A percentile compares a stretch with the other conserved stretches of the same genome.
These are phyloP conservation scores for Fistularia commersonii DNA, from an alignment of 2,797 vertebrate species.

Conservation along the genomic window DNA sequence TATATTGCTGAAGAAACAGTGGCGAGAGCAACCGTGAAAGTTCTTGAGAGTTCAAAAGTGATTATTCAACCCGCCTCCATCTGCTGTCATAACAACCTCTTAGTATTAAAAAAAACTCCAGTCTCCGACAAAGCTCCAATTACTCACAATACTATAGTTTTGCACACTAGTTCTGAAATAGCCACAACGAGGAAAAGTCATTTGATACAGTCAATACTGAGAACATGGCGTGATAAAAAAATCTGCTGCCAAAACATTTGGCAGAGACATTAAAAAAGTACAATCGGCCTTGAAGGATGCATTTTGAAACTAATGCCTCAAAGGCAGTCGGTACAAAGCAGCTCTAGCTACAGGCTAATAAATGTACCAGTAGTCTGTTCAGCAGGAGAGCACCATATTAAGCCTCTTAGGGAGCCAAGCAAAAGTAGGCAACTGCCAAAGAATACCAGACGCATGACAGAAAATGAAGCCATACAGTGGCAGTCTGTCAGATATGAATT, in stretches of 20 bases:
- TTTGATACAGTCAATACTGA: constrained; percentile 1
- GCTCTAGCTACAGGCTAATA: constrained; percentile 24
- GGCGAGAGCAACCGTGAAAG: too few relatives aligned
- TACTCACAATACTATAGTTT: constrained; percentile 19
- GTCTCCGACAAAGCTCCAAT: constrained; percentile 10
- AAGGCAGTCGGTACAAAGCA: constrained; percentile 27
- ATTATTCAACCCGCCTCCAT: constrained; percentile 37
- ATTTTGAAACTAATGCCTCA: constrained; percentile 23
- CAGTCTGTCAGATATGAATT: constrained; percentile 47
- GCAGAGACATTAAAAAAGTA: constrained; percentile 13
- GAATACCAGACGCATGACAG: constrained; percentile 46
- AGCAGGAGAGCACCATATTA: constrained; percentile 24
- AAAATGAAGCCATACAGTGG: constrained; percentile 40
- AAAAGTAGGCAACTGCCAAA: constrained; percentile 36
- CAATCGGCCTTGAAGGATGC: constrained; percentile 26
- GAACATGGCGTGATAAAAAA: background rate
- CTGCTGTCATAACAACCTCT: constrained; percentile 28
- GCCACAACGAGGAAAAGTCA: constrained; percentile 6
- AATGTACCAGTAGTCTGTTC: constrained; percentile 29
- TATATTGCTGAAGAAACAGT: too few relatives aligned
- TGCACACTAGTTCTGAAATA: constrained; percentile 25
- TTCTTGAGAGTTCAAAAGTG: too few relatives aligned
- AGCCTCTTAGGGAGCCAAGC: constrained; percentile 35
- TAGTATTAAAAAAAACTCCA: constrained; percentile 2
- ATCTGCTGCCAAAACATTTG: constrained; percentile 21